These are phyloP conservation scores for Cyrtonyx montezumae DNA, from an alignment of 2,113 vertebrate species.

Conservation along the genomic window DNA sequence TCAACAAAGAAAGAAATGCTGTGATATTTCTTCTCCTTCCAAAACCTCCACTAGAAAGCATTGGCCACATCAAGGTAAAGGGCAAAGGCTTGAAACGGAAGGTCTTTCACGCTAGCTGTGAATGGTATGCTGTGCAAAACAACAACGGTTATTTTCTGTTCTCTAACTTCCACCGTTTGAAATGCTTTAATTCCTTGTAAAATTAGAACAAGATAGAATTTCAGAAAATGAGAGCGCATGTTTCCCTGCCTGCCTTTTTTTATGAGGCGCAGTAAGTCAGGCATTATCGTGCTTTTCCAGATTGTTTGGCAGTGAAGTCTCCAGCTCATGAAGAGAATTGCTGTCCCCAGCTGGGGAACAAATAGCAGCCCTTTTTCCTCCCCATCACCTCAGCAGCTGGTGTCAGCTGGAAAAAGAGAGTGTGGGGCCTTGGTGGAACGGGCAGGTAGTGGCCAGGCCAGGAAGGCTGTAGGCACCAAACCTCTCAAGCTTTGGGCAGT, in stretches of 20 bases:
- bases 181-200: slow-evolving; percentile 76
- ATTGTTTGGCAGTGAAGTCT: slow-evolving; percentile 61
- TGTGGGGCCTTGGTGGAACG: not conserved
- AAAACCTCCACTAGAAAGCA: slow-evolving; percentile 91
- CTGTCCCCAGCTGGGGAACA: slow-evolving; percentile 51
- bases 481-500: not conserved
- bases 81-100: slow-evolving; percentile 90
- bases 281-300: slow-evolving; percentile 58
- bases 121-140: slow-evolving; percentile 83
- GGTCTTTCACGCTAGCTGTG: slow-evolving; percentile 89
- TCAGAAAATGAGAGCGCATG: slow-evolving; percentile 51
- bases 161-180: slow-evolving; percentile 64
- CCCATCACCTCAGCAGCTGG: not conserved
- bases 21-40: slow-evolving; percentile 90
- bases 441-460: not conserved
- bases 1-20: slow-evolving; percentile 92
- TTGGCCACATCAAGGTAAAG: slow-evolving; percentile 91
- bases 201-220: slow-evolving; percentile 76
- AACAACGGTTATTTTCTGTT: slow-evolving; percentile 67
- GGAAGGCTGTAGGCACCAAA: not conserved
- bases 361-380: slow-evolving; percentile 52
- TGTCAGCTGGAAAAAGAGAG: slow-evolving; percentile 20
- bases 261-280: slow-evolving; percentile 31
- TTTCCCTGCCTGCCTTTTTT: slow-evolving; percentile 46
- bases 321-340: slow-evolving; percentile 61